phyloP scores from a whole-genome alignment of 2,797 vertebrate genomes.

The Chelidonichthys spinosus region DNA sequence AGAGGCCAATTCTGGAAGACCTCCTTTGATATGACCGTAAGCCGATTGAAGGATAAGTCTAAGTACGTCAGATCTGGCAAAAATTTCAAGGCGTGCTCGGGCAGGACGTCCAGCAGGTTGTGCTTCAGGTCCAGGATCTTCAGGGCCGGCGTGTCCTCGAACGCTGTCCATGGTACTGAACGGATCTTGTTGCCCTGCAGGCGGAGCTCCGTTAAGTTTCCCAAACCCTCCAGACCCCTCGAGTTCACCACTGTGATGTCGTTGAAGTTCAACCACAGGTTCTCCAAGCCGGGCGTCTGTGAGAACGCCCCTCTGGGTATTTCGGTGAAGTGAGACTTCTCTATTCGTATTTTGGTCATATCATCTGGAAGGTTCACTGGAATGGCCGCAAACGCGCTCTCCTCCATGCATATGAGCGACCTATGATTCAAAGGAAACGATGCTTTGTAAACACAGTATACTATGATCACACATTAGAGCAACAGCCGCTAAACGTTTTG shows the following conservation, averaged over 20 bases:
- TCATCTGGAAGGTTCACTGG: slow-evolving; percentile 87
- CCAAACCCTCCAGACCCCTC: slow-evolving; percentile 87
- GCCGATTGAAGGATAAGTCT: slow-evolving; percentile 94
- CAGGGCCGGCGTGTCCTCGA: slow-evolving; percentile 87
- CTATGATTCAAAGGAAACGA: slow-evolving; percentile 73
- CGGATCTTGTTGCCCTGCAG: slow-evolving; percentile 91
- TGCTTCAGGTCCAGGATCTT: slow-evolving; percentile 93
- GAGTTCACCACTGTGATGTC: slow-evolving; percentile 91
- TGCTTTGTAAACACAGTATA: neutral
- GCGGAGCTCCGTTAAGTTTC: slow-evolving; percentile 89
- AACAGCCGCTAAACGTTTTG: neutral
- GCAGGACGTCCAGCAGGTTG: slow-evolving; percentile 91
- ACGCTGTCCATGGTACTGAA: slow-evolving; percentile 93
- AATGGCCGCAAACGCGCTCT: slow-evolving; percentile 84
- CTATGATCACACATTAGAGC: neutral
- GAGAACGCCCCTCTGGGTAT: slow-evolving; percentile 86
- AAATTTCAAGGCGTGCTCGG: slow-evolving; percentile 89
- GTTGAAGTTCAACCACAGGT: slow-evolving; percentile 95
- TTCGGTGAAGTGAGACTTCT: slow-evolving; percentile 92
- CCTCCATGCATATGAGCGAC: slow-evolving; percentile 89
- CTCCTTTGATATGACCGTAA: slow-evolving; percentile 91
- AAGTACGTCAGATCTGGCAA: slow-evolving; percentile 91
- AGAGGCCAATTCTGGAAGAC: slow-evolving; percentile 92
- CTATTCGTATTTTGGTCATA: slow-evolving; percentile 91
- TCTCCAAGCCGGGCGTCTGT: slow-evolving; percentile 84